Percentiles rank a stretch among this genome's conserved stretches.
Conservation (phyloP, 2,888 invertebrate genomes). For the Oligia strigilis region DNA sequence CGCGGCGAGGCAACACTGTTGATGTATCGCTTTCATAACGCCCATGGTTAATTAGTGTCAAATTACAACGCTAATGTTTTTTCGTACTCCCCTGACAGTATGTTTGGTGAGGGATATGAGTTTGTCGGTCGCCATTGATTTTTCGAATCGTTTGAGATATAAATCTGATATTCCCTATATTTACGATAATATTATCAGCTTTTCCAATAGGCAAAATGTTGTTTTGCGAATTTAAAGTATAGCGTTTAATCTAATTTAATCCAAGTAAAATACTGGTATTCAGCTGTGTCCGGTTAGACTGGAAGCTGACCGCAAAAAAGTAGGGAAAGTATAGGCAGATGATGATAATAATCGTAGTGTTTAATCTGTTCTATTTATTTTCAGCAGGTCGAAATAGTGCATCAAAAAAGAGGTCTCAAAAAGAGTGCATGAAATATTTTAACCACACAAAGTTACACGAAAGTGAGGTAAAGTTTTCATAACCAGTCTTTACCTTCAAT, state of each 20-base stretch:
- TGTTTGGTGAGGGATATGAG: slow-evolving; percentile 56
- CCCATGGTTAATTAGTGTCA: slow-evolving; percentile 87
- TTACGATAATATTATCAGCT: background rate
- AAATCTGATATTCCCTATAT: background rate
- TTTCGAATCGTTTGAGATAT: background rate
- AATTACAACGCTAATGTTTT: slow-evolving; percentile 86
- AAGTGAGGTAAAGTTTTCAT: slow-evolving; percentile 1
- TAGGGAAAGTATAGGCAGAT: background rate
- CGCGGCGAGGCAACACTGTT: slow-evolving; percentile 81
- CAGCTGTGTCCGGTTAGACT: background rate
- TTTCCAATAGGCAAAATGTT: background rate
- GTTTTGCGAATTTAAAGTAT: background rate
- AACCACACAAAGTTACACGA: background rate
- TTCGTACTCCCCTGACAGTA: slow-evolving; percentile 65
- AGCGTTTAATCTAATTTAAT: background rate
- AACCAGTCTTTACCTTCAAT: slow-evolving; percentile 14
- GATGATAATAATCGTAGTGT: too few relatives aligned
- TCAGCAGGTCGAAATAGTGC: too few relatives aligned
- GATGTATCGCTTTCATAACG: slow-evolving; percentile 88
- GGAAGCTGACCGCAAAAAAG: background rate
- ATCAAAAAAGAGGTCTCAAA: background rate
- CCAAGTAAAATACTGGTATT: background rate
- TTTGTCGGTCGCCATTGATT: slow-evolving; percentile 22
- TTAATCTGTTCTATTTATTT: slow-evolving; percentile 4
- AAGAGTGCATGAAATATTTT: background rate